Percentiles rank a stretch among this genome's conserved stretches.
These are phyloP conservation scores for Typhlichthys subterraneus DNA, from an alignment of 2,797 vertebrate species.

Conservation along the genomic window DNA sequence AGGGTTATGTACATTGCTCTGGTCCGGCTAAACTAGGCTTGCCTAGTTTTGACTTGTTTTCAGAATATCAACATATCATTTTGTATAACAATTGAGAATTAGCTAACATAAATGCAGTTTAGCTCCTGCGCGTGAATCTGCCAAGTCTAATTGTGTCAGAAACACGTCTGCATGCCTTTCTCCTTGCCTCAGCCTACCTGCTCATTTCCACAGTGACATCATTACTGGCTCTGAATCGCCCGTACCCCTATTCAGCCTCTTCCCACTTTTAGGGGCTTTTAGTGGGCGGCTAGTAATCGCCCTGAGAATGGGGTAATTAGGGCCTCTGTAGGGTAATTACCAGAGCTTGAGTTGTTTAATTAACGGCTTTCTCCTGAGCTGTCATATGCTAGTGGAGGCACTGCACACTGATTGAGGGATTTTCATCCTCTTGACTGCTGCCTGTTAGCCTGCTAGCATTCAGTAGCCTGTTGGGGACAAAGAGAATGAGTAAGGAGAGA, in stretches of 20 bases:
- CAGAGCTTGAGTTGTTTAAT: slow-evolving; percentile 82
- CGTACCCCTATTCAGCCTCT: slow-evolving; percentile 19
- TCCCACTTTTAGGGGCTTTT: slow-evolving; percentile 52
- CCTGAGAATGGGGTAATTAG: slow-evolving; percentile 81
- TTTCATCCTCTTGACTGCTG: slow-evolving; percentile 69
- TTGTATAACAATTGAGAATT: background rate
- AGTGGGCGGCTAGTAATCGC: slow-evolving; percentile 74
- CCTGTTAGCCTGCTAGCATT: slow-evolving; percentile 36
- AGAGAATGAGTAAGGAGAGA: slow-evolving; percentile 25
- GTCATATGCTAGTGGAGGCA: slow-evolving; percentile 72
- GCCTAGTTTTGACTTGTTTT: too few species aligned
- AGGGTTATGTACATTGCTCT: too few species aligned
- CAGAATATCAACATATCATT: background rate
- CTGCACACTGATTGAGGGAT: slow-evolving; percentile 54
- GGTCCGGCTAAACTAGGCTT: too few species aligned
- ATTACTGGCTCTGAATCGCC: slow-evolving; percentile 39
- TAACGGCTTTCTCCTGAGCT: slow-evolving; percentile 72
- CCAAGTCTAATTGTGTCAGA: slow-evolving; percentile 5
- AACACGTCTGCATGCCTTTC: slow-evolving; percentile 5
- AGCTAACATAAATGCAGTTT: slow-evolving; percentile 2
- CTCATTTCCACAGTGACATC: slow-evolving; percentile 45
- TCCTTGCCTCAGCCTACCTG: slow-evolving; percentile 50
- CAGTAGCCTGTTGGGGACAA: background rate
- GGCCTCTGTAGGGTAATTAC: slow-evolving; percentile 81
- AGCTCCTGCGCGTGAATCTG: slow-evolving; percentile 5